Evolutionary conservation across 2,888 invertebrate species (phyloP).

Genomic region (Drosophila algonquin): DNA sequence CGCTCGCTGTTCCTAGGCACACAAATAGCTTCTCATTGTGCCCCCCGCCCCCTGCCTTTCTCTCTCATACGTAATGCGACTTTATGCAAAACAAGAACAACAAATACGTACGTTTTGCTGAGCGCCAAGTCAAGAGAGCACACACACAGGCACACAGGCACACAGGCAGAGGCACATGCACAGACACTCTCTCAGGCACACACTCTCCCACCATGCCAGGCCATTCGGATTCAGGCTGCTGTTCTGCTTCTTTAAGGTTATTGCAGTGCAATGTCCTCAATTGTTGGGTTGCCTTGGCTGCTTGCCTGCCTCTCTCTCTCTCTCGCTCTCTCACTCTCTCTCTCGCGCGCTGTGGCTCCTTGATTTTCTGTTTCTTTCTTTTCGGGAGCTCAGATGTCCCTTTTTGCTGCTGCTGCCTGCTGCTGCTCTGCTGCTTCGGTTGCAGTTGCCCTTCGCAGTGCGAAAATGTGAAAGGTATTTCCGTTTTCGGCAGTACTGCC

Average conservation of each 20-base stretch:
- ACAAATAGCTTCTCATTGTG: constrained; percentile 33
- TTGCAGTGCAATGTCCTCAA: constrained; percentile 82
- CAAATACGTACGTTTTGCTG: constrained; percentile 53
- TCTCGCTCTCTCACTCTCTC: neutral
- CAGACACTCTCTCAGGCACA: constrained; percentile 10
- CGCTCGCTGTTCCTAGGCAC: constrained; percentile 47
- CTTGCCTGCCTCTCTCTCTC: neutral
- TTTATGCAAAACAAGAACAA: constrained; percentile 56
- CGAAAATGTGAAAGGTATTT: constrained; percentile 69
- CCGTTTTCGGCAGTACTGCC: constrained; percentile 37
- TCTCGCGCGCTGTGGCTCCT: constrained; percentile 7
- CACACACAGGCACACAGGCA: neutral
- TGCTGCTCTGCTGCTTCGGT: constrained; percentile 11
- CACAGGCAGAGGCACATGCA: neutral
- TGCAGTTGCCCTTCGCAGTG: constrained; percentile 64
- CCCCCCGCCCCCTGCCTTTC: neutral
- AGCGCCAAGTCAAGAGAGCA: constrained; percentile 63
- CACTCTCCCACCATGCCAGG: constrained; percentile 5
- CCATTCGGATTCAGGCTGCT: constrained; percentile 50
- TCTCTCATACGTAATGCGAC: constrained; percentile 13
- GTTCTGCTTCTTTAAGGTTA: constrained; percentile 79
- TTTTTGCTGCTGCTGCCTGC: neutral
- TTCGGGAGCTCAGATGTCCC: constrained; percentile 67
- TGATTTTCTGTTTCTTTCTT: constrained; percentile 26
- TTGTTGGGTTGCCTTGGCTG: constrained; percentile 67